These are phyloP conservation scores for Hoplostethus atlanticus DNA, from an alignment of 2,797 vertebrate genomes.

Conservation along the genomic window DNA sequence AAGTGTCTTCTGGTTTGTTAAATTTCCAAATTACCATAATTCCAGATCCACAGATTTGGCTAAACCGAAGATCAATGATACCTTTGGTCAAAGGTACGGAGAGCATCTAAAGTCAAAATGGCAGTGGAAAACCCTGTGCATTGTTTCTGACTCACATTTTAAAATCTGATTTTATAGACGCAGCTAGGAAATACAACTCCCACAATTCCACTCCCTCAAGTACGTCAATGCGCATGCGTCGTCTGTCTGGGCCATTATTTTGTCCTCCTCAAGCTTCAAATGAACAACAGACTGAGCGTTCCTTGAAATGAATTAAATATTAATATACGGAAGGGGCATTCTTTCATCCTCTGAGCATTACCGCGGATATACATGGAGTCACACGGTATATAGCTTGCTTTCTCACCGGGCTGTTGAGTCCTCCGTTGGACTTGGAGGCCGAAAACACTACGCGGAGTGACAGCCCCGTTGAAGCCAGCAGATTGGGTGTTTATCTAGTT, in stretches of 20 bases:
- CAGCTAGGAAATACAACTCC: slow-evolving; percentile 74
- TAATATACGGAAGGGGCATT: slow-evolving; percentile 58
- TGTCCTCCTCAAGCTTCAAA: slow-evolving; percentile 82
- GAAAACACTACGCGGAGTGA: slow-evolving; percentile 80
- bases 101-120: no score
- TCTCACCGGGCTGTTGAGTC: slow-evolving; percentile 68
- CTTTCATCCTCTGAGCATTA: slow-evolving; percentile 18
- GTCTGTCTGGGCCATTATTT: slow-evolving; percentile 78
- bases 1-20: no score
- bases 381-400: slow-evolving; percentile 66
- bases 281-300: slow-evolving; percentile 79
- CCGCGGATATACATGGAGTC: slow-evolving; percentile 74
- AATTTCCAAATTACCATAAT: no score
- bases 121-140: no score
- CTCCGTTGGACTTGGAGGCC: slow-evolving; percentile 77
- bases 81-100: no score
- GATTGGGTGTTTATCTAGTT: slow-evolving; percentile 79
- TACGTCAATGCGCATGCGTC: slow-evolving; percentile 75
- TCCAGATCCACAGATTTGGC: no score
- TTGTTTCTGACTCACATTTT: no score
- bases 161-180: no score
- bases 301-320: slow-evolving; percentile 80
- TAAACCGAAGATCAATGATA: no score
- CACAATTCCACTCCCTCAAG: slow-evolving; percentile 60
- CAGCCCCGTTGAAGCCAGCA: slow-evolving; percentile 79